Evolutionary conservation across 2,113 vertebrate species (phyloP), one percentile per base, ranked within the genome.

Genomic region (Corythornis cristatus): DNA sequence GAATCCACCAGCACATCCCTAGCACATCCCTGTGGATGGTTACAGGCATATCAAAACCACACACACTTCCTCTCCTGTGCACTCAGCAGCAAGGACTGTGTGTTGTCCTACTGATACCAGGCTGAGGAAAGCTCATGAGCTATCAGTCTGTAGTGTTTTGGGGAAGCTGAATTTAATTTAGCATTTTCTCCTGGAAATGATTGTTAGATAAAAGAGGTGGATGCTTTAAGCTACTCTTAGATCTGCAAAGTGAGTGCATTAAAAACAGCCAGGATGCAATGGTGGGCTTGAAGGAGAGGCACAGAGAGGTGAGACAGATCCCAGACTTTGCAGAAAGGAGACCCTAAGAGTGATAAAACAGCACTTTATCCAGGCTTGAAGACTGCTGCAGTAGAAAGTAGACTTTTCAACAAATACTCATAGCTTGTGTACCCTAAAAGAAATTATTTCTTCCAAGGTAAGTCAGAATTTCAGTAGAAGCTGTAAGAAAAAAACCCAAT

Each of bases 401-500:
- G 99, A 99, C 95, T 98, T 99, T 96, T 93, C 83, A 20, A 92
- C 97, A 53, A 98, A 98, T 31, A 65, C 97, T 14, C 92, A 87
- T 60, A 97, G 99, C 25, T 92, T 98, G 56, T 86, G 71, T 29
- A 97, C 88, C 7, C 95, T 99, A 1, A 97, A 98, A 86, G 97
- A 96, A 45, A 99, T 99, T 91, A 96, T 99, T 80, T 98, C 97
- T 73, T 97, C 98, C 76, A 96, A 99, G 98, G 99, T 99, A 97
- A 94, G 37, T 83, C 66, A 87, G n/a, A 82, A 72, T 88, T 93
- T 88, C 79, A 68, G n/a, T 46, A 67, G 23, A 50, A 51, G 19
- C 17, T 66, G 74, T 65, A 84, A 72, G 29, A 42, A 81, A 46
- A 91, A 71, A 53, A 8, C 37, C 9, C 18, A 33, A 4, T 54